A percentile compares a stretch with the other conserved stretches of the same genome.
phyloP scores from a whole-genome alignment of 2,113 vertebrate genomes.

The Lutjanus erythropterus region DNA sequence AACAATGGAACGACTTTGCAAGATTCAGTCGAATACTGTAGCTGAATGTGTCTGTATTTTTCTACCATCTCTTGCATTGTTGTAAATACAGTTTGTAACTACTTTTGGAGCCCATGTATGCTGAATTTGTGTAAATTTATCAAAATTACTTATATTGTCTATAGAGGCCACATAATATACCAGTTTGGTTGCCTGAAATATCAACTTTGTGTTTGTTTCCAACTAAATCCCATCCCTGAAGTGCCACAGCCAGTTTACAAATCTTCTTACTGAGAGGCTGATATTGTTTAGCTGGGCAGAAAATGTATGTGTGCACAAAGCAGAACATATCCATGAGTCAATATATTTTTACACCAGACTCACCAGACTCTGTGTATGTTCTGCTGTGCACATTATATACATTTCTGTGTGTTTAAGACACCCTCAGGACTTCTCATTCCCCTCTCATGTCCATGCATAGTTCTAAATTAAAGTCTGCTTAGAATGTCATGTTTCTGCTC shows the following conservation, averaged over 20 bases:
- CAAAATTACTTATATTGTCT: slow-evolving; percentile 47
- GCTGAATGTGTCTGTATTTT: slow-evolving; percentile 67
- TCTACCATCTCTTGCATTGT: slow-evolving; percentile 78
- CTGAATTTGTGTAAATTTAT: slow-evolving; percentile 74
- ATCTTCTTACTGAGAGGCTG: slow-evolving; percentile 37
- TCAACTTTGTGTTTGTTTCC: slow-evolving; percentile 40
- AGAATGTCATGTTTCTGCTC: slow-evolving; percentile 41
- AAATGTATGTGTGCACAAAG: slow-evolving; percentile 50
- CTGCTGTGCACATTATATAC: slow-evolving; percentile 32
- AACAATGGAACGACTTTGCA: slow-evolving; percentile 73
- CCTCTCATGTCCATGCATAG: slow-evolving; percentile 30
- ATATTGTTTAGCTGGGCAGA: slow-evolving; percentile 40
- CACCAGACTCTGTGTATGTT: too few species aligned
- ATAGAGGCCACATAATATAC: slow-evolving; percentile 8
- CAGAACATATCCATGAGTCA: slow-evolving; percentile 22
- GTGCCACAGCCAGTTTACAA: slow-evolving; percentile 52
- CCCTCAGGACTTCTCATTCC: slow-evolving; percentile 58
- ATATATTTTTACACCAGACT: slow-evolving; percentile 20
- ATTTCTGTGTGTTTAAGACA: slow-evolving; percentile 56
- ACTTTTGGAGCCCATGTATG: slow-evolving; percentile 42
- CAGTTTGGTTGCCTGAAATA: slow-evolving; percentile 24
- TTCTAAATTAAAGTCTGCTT: slow-evolving; percentile 45
- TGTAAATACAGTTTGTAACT: slow-evolving; percentile 81
- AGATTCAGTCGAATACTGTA: slow-evolving; percentile 60
- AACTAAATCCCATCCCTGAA: slow-evolving; percentile 21